phyloP scores from a whole-genome alignment of 2,888 invertebrate species.

The Eristalis tenax region DNA sequence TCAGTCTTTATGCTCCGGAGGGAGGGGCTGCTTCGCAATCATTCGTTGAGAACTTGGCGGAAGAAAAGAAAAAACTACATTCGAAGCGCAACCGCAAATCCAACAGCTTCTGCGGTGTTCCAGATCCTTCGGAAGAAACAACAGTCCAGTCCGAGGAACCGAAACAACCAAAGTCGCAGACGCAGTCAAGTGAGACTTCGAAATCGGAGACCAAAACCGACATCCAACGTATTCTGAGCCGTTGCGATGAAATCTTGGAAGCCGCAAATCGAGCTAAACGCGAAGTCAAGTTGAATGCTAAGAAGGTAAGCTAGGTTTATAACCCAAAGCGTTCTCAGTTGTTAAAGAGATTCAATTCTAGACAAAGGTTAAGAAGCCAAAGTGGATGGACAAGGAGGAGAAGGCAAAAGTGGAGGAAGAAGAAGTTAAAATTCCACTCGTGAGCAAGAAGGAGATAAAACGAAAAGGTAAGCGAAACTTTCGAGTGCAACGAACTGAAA shows the following conservation, averaged over 20 bases:
- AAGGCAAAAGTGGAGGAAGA: constrained; percentile 10
- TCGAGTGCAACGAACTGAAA: neutral
- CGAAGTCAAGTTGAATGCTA: constrained; percentile 73
- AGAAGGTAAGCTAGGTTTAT: constrained; percentile 73
- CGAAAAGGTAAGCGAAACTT: constrained; percentile 63
- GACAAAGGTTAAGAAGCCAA: constrained; percentile 68
- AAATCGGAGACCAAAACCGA: neutral
- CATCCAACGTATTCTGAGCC: constrained; percentile 66
- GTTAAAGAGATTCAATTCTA: constrained; percentile 12
- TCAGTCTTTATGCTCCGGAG: constrained; percentile 66
- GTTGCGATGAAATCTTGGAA: constrained; percentile 76
- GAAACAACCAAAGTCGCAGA: neutral
- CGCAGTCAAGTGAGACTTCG: neutral
- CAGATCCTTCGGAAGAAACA: neutral
- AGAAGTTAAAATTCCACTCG: constrained; percentile 45
- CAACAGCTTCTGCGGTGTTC: constrained; percentile 75
- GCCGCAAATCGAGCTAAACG: constrained; percentile 76
- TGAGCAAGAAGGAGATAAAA: constrained; percentile 66
- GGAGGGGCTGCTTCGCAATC: constrained; percentile 76
- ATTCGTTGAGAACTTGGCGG: constrained; percentile 75
- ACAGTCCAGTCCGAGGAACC: neutral
- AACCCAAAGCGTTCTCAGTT: neutral
- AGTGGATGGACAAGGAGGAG: constrained; percentile 60
- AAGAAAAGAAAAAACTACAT: constrained; percentile 56
- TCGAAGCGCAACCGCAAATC: constrained; percentile 76